phyloP scores from a whole-genome alignment of 2,113 vertebrate genomes.

The Benitochromis conjunctus region DNA sequence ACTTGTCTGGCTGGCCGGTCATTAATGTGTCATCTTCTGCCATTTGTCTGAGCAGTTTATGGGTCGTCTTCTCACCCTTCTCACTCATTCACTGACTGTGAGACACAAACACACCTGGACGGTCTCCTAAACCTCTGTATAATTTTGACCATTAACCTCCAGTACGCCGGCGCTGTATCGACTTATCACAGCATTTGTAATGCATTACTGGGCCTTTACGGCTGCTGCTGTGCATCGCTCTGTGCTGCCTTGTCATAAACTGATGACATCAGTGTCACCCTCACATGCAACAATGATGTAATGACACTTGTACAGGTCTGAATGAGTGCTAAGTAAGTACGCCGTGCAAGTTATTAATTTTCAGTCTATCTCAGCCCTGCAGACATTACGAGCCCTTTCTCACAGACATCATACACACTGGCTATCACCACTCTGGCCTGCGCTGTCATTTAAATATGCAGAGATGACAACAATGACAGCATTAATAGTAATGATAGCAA shows the following conservation, averaged over 20 bases:
- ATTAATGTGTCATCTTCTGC: not conserved
- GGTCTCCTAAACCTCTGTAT: not conserved
- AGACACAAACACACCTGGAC: not conserved
- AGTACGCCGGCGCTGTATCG: not conserved
- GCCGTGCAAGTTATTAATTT: constrained; percentile 24
- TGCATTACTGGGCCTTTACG: not conserved
- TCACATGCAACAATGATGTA: constrained; percentile 39
- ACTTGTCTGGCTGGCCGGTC: not conserved
- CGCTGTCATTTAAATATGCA: constrained; percentile 66
- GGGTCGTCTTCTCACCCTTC: not conserved
- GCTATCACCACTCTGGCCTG: constrained; percentile 35
- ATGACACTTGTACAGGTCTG: constrained; percentile 22
- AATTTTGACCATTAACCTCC: not conserved
- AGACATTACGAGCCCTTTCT: constrained; percentile 8
- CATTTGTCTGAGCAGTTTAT: not conserved
- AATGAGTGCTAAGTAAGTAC: not conserved
- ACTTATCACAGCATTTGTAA: not conserved
- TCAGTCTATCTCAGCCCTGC: constrained; percentile 9
- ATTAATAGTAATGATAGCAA: constrained; percentile 74
- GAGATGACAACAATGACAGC: constrained; percentile 70
- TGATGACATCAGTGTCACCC: constrained; percentile 27
- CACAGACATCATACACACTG: constrained; percentile 26
- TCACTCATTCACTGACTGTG: not conserved
- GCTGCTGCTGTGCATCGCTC: not conserved
- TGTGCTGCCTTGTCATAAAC: not conserved